Conservation (phyloP, 2,888 invertebrate species). For the Orthosia incerta region DNA sequence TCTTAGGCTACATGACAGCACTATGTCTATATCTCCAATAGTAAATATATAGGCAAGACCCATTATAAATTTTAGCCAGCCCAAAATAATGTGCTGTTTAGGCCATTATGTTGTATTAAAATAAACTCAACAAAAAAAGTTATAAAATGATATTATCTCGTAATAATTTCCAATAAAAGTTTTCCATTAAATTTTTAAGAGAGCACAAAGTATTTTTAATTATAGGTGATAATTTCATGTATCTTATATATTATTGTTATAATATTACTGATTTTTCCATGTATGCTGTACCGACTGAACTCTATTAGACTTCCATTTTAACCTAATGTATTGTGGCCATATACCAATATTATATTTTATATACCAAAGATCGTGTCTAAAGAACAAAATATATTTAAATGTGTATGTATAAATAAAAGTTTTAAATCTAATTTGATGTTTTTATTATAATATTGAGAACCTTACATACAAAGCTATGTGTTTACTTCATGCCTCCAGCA, state of each 20-base stretch:
- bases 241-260: slow-evolving; percentile 66
- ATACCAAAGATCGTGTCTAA: slow-evolving; percentile 87
- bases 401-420: slow-evolving; percentile 80
- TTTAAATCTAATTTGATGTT: slow-evolving; percentile 65
- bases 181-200: slow-evolving; percentile 66
- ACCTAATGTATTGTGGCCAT: slow-evolving; percentile 81
- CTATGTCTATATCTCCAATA: background rate
- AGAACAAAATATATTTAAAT: slow-evolving; percentile 85
- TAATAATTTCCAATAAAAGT: slow-evolving; percentile 56
- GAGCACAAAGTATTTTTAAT: slow-evolving; percentile 71
- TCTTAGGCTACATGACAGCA: background rate
- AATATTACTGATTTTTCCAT: slow-evolving; percentile 72
- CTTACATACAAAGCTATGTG: slow-evolving; percentile 27
- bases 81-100: background rate
- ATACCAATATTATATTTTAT: slow-evolving; percentile 87
- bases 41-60: background rate
- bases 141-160: slow-evolving; percentile 19
- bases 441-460: slow-evolving; percentile 33
- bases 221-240: slow-evolving; percentile 52
- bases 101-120: background rate
- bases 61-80: background rate
- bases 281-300: slow-evolving; percentile 77
- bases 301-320: slow-evolving; percentile 80
- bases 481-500: slow-evolving; percentile 1
- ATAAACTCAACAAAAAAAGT: background rate